These are phyloP conservation scores for Xyliphius kryptos DNA, from an alignment of 2,113 vertebrate genomes.

Conservation along the genomic window DNA sequence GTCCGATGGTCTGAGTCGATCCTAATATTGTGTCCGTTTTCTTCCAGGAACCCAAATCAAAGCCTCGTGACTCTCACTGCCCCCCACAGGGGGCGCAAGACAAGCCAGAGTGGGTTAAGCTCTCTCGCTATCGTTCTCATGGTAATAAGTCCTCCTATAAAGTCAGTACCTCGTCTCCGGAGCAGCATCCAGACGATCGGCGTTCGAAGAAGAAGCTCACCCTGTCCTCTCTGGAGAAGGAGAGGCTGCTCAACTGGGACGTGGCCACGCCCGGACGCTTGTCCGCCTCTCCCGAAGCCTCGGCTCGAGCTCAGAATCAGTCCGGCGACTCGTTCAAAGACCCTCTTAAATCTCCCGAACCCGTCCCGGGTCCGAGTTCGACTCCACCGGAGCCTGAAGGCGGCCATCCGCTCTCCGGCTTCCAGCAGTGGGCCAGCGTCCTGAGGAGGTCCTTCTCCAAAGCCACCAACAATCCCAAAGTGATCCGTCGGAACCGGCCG, in stretches of 20 bases:
- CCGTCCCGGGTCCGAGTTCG: slow-evolving; percentile 27
- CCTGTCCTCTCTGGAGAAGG: slow-evolving; percentile 50
- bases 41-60: slow-evolving; percentile 14
- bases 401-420: slow-evolving; percentile 43
- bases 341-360: slow-evolving; percentile 6
- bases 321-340: no score
- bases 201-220: slow-evolving; percentile 49
- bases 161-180: slow-evolving; percentile 14
- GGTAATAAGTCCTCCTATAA: slow-evolving; percentile 4
- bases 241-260: slow-evolving; percentile 61
- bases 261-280: slow-evolving; percentile 35
- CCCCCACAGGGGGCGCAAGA: slow-evolving; percentile 13
- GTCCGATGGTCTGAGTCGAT: background rate
- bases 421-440: slow-evolving; percentile 55
- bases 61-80: slow-evolving; percentile 14
- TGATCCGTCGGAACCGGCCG: slow-evolving; percentile 38
- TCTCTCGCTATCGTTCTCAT: slow-evolving; percentile 24
- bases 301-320: slow-evolving; percentile 20
- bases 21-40: background rate
- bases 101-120: background rate
- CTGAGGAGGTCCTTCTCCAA: slow-evolving; percentile 58
- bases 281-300: background rate
- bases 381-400: slow-evolving; percentile 36
- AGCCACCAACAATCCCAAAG: slow-evolving; percentile 34
- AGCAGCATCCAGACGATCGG: background rate